A percentile compares a stretch with the other conserved stretches of the same genome.
phyloP scores from a whole-genome alignment of 2,888 invertebrate species.

The Drosophila eohydei region DNA sequence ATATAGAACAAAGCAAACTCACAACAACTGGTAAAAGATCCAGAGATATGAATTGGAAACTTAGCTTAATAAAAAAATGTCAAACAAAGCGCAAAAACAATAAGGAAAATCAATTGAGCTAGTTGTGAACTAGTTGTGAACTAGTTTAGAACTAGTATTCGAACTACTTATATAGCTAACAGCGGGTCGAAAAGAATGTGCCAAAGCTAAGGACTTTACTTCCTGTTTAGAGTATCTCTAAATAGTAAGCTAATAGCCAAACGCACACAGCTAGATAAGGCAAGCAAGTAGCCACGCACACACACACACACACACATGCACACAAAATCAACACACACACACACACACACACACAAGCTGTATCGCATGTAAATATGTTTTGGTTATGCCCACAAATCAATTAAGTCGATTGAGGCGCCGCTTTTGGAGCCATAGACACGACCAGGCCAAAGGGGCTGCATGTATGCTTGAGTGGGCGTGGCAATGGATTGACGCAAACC shows the following conservation, averaged over 20 bases:
- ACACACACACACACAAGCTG: conserved; percentile 26
- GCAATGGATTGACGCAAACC: conserved; percentile 34
- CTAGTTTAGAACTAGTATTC: too few species aligned
- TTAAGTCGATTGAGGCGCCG: conserved; percentile 80
- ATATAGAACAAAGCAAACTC: too few species aligned
- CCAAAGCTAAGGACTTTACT: not conserved
- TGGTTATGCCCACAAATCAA: conserved; percentile 83
- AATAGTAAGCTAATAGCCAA: conserved; percentile 70
- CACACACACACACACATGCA: conserved; percentile 22
- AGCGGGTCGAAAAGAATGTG: not conserved
- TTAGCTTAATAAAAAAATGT: too few species aligned
- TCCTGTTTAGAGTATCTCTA: conserved; percentile 31
- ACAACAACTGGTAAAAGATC: too few species aligned
- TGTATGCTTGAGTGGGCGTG: not conserved
- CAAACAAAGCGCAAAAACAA: too few species aligned
- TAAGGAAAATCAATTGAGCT: too few species aligned
- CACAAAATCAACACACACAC: conserved; percentile 64
- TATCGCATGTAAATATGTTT: conserved; percentile 66
- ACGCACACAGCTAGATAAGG: conserved; percentile 41
- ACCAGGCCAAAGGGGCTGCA: not conserved
- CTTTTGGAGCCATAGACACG: conserved; percentile 17
- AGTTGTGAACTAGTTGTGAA: not conserved
- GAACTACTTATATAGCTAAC: not conserved
- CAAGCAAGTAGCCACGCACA: conserved; percentile 36
- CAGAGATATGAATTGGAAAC: too few species aligned